Base-by-base conservation (phyloP, 1,140 invertebrate species). In the Philotrypesis tridentata region DNA sequence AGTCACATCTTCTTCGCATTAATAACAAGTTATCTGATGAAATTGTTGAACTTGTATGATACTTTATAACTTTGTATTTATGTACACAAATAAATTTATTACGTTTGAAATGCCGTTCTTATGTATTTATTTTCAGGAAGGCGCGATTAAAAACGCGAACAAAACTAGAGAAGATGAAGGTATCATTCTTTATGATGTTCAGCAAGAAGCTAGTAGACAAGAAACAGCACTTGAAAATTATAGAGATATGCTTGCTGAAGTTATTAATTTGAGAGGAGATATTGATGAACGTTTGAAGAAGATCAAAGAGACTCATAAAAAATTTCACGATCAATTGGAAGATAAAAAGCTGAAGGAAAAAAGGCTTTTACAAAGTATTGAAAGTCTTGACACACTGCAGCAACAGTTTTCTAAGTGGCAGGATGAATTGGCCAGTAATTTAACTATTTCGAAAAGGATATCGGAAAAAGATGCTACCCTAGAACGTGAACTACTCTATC, bases 11-110 rank as follows among this genome's bases (percentile, higher is more conserved):
- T 1, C 70, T 90, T 27, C 90, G 89, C 29, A 92, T 94, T n/a
- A 91, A 94, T 84, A 87, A 92, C 48, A 91, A 91, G 72, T 87
- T 95, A 14, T 89, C 92, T 63, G 91, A 92, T 83, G 94, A 95
- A 86, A 93, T 94, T 80, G 85, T 87, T 17, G 92, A 95, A 74
- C 89, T 94, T n/a, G 94, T 93, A 89, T 88, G 88, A 86, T 72
- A 37, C 70, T 65, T 76, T 63, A 48, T 67, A 55, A 40, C 25
- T 78, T 65, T 67, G 31, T 29, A 37, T 21, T 14, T 6, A 70
- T 70, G n/a, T n/a, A n/a, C n/a, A n/a, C n/a, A 33, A 55, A 70
- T 70, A 33, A 37, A 21, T 33, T 70, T 17, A 68, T 33, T 31
- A 40, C 74, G 74, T 23, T 27, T 77, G 12, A 73, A n/a, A n/a